Evolutionary conservation across 1,140 invertebrate genomes (phyloP), one percentile per base, ranked within the genome.

Genomic region (Nasonia giraulti): DNA sequence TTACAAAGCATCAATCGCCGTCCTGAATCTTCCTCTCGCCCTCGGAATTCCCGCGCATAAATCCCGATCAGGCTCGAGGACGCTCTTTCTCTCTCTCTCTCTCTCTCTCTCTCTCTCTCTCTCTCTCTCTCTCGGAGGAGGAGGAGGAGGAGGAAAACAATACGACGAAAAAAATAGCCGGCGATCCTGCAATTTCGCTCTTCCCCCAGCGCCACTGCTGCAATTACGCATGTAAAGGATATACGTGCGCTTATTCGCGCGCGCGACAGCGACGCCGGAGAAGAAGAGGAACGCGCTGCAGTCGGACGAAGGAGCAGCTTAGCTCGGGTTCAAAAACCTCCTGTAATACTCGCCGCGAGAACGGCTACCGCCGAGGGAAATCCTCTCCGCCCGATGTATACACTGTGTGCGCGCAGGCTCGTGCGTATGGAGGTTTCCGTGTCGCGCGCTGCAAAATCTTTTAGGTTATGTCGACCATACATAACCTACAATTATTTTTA

Each of bases 221-320:
- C 78, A 37, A 68, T 80, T 80, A 80, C 78, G 78, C 62, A 68
- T 80, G 78, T 68, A 80, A 80, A 80, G 50, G 62, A 78, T 78
- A 78, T 23, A 76, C 74, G 74, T 44, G 74, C 31, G 74, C 74
- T 1, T 20, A 62, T n/a, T 62, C 55, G 40, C 11, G 40, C 76
- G 76, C 76, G 76, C 76, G 50, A 33, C 76, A 23, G 74, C 74
- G 47, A 37, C 74, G n/a, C 10, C 37, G 27, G 69, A 78, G 76
- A 78, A 78, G 44, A 78, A 78, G 76, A 78, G 47, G n/a, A 50
- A 66, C 82, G 55, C 62, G 8, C 14, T 17, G 50, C n/a, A n/a
- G 40, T 76, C 66, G 50, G 20, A 68, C 17, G 2, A 14, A 50
- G 55, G 0, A 80, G 74, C 7, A 14, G 55, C 55, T 62, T 50